Evolutionary conservation across 92 coral and sea anemone species (phyloP).

Genomic region (Muricea muricata): DNA sequence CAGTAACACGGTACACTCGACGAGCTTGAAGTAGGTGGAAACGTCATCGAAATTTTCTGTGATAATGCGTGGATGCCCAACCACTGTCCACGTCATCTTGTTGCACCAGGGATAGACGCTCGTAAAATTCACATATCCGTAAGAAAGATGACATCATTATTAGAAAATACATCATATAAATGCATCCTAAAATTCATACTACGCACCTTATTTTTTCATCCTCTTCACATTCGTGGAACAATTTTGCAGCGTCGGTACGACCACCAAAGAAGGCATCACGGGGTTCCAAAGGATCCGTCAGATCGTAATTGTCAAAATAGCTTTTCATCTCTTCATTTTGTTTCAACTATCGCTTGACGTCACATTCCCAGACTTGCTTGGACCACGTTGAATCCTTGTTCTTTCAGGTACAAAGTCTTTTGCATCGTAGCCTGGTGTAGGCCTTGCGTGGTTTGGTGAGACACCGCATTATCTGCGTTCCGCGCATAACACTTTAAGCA

Average conservation of each 20-base stretch:
- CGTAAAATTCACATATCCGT: background rate
- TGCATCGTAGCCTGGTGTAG: background rate
- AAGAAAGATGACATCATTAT: no score
- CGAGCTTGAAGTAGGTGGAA: background rate
- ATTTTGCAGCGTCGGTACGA: background rate
- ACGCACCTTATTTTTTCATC: background rate
- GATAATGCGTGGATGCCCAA: background rate
- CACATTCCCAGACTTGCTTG: background rate
- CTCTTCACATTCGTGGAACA: background rate
- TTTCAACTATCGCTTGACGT: background rate
- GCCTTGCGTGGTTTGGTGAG: background rate
- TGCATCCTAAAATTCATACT: background rate
- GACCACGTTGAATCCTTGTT: background rate
- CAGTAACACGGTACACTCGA: background rate
- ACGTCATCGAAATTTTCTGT: background rate
- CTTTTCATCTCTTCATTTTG: background rate
- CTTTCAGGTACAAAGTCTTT: background rate
- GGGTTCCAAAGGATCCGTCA: no score
- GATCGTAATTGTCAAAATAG: background rate
- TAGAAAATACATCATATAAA: background rate
- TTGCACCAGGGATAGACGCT: background rate
- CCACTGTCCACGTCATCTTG: background rate
- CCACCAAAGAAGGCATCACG: no score
- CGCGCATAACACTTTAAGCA: background rate
- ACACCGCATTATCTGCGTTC: background rate